A percentile compares a stretch with the other conserved stretches of the same genome.
These are phyloP conservation scores for Danio tinwini DNA, from an alignment of 2,797 vertebrate species.

Conservation along the genomic window DNA sequence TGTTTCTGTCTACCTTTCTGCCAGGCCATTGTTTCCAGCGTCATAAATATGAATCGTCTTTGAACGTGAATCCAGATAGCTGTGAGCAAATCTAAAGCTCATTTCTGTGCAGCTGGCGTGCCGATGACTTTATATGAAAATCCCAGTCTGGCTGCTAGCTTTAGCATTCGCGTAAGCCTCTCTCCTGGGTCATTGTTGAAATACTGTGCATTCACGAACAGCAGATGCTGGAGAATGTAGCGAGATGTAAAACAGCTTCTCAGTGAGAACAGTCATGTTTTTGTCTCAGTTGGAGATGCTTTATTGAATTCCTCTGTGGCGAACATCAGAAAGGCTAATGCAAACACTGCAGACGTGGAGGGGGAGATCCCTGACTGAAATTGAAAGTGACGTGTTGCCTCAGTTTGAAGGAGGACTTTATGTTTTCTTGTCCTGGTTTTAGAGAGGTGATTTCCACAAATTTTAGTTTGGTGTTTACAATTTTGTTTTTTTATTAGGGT, in stretches of 20 bases:
- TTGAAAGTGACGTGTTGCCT: background rate
- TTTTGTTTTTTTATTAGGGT: no score
- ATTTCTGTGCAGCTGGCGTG: background rate
- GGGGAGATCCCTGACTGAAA: background rate
- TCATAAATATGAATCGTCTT: slow-evolving; percentile 48
- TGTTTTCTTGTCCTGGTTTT: background rate
- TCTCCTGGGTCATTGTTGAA: slow-evolving; percentile 7
- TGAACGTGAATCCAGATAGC: slow-evolving; percentile 20
- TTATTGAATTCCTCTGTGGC: slow-evolving; percentile 20
- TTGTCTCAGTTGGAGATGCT: background rate
- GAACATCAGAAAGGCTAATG: slow-evolving; percentile 10
- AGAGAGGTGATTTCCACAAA: background rate
- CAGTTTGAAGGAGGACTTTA: background rate
- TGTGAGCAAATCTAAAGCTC: slow-evolving; percentile 29
- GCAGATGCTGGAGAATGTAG: background rate
- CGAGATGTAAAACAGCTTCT: slow-evolving; percentile 15
- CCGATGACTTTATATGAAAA: slow-evolving; percentile 24
- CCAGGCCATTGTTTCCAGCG: slow-evolving; percentile 3
- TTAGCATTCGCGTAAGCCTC: slow-evolving; percentile 11
- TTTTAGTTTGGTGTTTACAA: no score
- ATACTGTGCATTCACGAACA: slow-evolving; percentile 1
- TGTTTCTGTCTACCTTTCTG: slow-evolving; percentile 7
- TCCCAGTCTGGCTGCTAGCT: background rate
- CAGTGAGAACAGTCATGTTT: slow-evolving; percentile 9
- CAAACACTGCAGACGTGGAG: background rate